Base-by-base conservation (phyloP, 2,888 invertebrate genomes). In the Dichetophora obliterata region DNA sequence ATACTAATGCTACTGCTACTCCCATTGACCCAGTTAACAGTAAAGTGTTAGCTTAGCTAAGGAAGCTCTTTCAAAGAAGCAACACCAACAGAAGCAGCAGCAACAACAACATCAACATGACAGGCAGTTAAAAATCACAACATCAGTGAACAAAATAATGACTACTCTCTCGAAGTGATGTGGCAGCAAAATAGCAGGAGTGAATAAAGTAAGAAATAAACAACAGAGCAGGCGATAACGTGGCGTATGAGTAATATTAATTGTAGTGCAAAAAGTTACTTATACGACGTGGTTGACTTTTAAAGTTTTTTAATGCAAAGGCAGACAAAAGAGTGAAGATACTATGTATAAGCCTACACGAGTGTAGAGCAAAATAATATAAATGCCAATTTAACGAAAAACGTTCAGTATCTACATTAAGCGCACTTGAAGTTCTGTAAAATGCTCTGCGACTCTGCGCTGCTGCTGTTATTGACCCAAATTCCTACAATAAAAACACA, bases 11-110 rank as follows among this genome's bases (percentile, higher is more conserved):
- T 54, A 31, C 8, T 6, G 14, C 37, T 50, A 11, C 61, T 72
- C 22, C 6, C 72, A 63, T 72, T 72, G 72, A 72, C 72, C 72
- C n/a, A 72, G 72, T 72, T 72, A 43, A 37, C 16, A 11, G 54
- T 8, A 24, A 9, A 24, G 14, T 65, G 37, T n/a, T n/a, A 34
- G n/a, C n/a, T n/a, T 34, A 27, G 14, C 43, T 37, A 65, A 34
- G 65, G 37, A 34, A 37, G 19, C 16, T 5, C 24, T 19, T 27
- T 24, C 9, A 63, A 9, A 43, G 43, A 24, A 37, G 48, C 5
- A 68, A 68, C 4, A 22, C 22, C 43, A 22, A 68, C 11, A 37
- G 11, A 22, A 66, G 3, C 48, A 48, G 24, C 16, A 43, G 3
- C 68, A 27, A 52, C 48, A 69, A 52, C 22, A 69, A 52, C 31